Percentiles rank a stretch among this genome's conserved stretches.
Evolutionary conservation across 2,888 invertebrate species (phyloP).

Genomic region (Chromoteleia sp.): DNA sequence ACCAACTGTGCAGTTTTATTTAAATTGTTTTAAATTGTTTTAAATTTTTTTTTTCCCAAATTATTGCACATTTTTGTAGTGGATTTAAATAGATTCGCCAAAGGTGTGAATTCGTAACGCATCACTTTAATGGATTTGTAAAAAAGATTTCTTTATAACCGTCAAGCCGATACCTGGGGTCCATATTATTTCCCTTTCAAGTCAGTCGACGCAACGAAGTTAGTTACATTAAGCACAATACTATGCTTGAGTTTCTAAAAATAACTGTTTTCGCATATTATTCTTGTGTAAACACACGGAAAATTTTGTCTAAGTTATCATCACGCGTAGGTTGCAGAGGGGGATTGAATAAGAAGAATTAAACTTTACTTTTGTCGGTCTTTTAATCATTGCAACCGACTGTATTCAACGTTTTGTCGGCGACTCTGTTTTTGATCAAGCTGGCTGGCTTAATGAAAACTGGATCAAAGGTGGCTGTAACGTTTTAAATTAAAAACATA

Average conservation of each 20-base stretch:
- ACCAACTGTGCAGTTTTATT: too few species aligned
- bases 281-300: constrained; percentile 28
- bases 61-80: too few species aligned
- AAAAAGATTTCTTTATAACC: too few species aligned
- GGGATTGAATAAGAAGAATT: constrained; percentile 48
- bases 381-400: constrained; percentile 58
- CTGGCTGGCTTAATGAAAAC: constrained; percentile 64
- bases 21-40: too few species aligned
- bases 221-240: constrained; percentile 15
- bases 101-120: too few species aligned
- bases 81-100: too few species aligned
- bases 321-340: neutral
- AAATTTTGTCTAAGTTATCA: constrained; percentile 51
- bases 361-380: constrained; percentile 64
- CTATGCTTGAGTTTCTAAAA: constrained; percentile 13
- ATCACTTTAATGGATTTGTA: too few species aligned
- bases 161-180: too few species aligned
- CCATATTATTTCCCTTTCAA: neutral
- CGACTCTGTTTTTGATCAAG: constrained; percentile 62
- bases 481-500: constrained; percentile 64
- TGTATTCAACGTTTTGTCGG: constrained; percentile 52
- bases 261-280: constrained; percentile 35
- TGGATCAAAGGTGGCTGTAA: constrained; percentile 62
- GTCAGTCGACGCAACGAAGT: constrained; percentile 5
- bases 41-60: too few species aligned